Evolutionary conservation across 2,113 vertebrate genomes (phyloP).

Genomic region (Dolichotis patagonum): DNA sequence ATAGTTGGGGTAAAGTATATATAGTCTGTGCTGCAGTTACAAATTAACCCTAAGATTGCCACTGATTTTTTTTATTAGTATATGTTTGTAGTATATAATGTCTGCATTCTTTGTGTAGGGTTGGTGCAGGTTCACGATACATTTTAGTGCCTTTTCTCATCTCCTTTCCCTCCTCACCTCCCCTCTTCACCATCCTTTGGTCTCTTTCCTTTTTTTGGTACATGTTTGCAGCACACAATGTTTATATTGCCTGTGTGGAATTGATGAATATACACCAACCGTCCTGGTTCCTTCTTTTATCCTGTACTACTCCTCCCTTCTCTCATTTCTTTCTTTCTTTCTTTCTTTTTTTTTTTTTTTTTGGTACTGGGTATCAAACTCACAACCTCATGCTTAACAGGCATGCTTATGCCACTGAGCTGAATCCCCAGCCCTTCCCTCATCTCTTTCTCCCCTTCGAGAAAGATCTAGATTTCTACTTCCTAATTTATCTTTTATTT

Average conservation of each 20-base stretch:
- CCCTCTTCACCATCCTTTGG: background rate
- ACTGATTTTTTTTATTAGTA: background rate
- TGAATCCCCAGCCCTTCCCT: background rate
- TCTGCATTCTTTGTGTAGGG: too few species aligned
- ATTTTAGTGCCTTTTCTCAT: background rate
- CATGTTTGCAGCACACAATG: background rate
- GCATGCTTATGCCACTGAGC: too few species aligned
- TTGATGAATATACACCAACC: background rate
- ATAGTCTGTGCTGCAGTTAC: background rate
- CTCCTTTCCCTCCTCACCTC: background rate
- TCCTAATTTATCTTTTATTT: background rate
- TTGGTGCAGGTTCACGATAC: background rate
- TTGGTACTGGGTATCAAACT: too few species aligned
- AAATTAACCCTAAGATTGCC: background rate
- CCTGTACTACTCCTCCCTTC: background rate
- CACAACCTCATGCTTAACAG: too few species aligned
- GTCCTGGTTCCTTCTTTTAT: background rate
- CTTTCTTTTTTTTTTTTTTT: too few species aligned
- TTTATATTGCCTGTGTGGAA: background rate
- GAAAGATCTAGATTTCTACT: background rate
- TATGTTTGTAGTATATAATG: too few species aligned
- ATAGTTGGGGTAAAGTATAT: background rate
- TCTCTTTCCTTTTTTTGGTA: background rate
- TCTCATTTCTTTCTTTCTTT: too few species aligned
- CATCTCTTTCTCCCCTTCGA: background rate